phyloP scores from a whole-genome alignment of 2,888 invertebrate species.

The Platycheirus rosarum region DNA sequence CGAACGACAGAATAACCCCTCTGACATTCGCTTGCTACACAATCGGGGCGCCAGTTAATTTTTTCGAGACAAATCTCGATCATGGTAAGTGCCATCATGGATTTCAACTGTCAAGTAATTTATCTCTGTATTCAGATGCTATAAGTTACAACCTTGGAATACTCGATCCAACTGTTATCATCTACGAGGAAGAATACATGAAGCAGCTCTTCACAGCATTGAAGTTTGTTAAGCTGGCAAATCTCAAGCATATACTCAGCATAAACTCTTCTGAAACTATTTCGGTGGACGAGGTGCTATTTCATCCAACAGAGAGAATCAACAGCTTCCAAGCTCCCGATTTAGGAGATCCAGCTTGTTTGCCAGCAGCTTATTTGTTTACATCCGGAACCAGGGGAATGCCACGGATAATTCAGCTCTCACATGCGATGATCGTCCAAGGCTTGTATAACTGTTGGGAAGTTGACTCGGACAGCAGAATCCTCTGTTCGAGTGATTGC shows the following conservation, averaged over 20 bases:
- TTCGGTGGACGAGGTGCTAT: slow-evolving; percentile 26
- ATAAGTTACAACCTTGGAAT: slow-evolving; percentile 46
- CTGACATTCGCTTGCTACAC: slow-evolving; percentile 73
- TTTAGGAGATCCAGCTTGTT: slow-evolving; percentile 50
- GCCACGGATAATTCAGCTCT: slow-evolving; percentile 69
- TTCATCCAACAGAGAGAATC: neutral
- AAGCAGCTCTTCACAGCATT: slow-evolving; percentile 46
- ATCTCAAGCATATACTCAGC: slow-evolving; percentile 52
- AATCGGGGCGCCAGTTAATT: slow-evolving; percentile 71
- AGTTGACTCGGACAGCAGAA: slow-evolving; percentile 22
- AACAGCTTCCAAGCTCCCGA: slow-evolving; percentile 41
- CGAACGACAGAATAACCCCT: slow-evolving; percentile 58
- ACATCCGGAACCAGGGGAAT: slow-evolving; percentile 75
- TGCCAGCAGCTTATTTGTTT: slow-evolving; percentile 67
- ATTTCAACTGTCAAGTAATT: neutral
- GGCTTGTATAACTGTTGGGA: slow-evolving; percentile 69
- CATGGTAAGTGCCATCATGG: slow-evolving; percentile 52
- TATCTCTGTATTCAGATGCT: slow-evolving; percentile 45
- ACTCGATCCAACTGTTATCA: slow-evolving; percentile 71
- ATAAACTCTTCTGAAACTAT: slow-evolving; percentile 25
- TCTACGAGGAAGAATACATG: slow-evolving; percentile 65
- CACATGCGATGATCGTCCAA: slow-evolving; percentile 69
- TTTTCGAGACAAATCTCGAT: slow-evolving; percentile 73
- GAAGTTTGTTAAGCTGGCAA: slow-evolving; percentile 26
- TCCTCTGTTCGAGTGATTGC: slow-evolving; percentile 71